Percentiles rank a stretch among this genome's conserved stretches.
These are phyloP conservation scores for Pyralis farinalis DNA, from an alignment of 2,888 invertebrate species.

Conservation along the genomic window DNA sequence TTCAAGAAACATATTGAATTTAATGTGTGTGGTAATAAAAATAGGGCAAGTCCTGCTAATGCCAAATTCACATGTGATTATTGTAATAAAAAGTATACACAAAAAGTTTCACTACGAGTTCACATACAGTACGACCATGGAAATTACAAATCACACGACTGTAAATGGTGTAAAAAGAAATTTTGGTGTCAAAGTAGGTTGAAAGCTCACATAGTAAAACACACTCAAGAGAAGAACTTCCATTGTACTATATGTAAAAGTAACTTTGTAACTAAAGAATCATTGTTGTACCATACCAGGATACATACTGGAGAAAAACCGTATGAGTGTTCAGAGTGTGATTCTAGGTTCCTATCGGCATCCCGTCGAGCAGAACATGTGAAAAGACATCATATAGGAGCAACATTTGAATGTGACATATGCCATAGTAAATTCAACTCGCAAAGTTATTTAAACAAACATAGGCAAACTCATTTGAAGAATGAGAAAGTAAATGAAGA, in stretches of 20 bases:
- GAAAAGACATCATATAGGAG: slow-evolving; percentile 45
- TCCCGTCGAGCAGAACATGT: slow-evolving; percentile 56
- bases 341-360: slow-evolving; percentile 49
- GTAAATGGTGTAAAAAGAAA: slow-evolving; percentile 62
- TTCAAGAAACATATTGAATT: slow-evolving; percentile 52
- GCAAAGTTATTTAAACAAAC: slow-evolving; percentile 38
- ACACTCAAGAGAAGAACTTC: slow-evolving; percentile 61
- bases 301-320: slow-evolving; percentile 65
- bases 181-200: slow-evolving; percentile 61
- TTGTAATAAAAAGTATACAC: slow-evolving; percentile 62
- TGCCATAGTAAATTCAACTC: slow-evolving; percentile 52
- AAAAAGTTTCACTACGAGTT: slow-evolving; percentile 58
- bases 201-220: slow-evolving; percentile 62
- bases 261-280: slow-evolving; percentile 61
- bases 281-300: slow-evolving; percentile 62
- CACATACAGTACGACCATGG: slow-evolving; percentile 67
- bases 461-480: slow-evolving; percentile 37
- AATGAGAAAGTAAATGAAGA: slow-evolving; percentile 3
- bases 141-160: slow-evolving; percentile 56
- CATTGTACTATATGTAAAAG: slow-evolving; percentile 47
- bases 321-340: slow-evolving; percentile 54
- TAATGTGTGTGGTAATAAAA: slow-evolving; percentile 47
- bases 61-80: slow-evolving; percentile 61
- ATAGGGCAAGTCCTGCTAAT: slow-evolving; percentile 44
- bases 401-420: slow-evolving; percentile 43